phyloP scores from a whole-genome alignment of 2,888 invertebrate species.

The Brenthis daphne region DNA sequence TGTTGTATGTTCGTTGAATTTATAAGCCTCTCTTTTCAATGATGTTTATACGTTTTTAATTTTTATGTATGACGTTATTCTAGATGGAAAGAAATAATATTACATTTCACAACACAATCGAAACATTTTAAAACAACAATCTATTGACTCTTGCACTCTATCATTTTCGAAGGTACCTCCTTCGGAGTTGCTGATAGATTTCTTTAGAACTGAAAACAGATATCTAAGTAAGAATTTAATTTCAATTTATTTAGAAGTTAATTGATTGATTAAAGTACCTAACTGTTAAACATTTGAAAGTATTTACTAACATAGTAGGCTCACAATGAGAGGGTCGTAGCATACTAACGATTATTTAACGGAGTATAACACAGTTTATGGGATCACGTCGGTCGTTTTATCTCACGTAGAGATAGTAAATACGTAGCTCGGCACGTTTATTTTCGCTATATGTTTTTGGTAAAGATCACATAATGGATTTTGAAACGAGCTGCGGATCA shows the following conservation, averaged over 20 bases:
- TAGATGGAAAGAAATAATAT: too few species aligned
- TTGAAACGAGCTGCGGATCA: not conserved
- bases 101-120: too few species aligned
- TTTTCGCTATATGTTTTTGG: not conserved
- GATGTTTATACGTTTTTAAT: not conserved
- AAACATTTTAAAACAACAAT: too few species aligned
- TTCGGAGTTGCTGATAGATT: too few species aligned
- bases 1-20: constrained; percentile 8
- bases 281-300: too few species aligned
- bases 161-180: too few species aligned
- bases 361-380: not conserved
- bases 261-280: too few species aligned
- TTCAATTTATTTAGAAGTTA: too few species aligned
- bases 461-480: not conserved
- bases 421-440: not conserved
- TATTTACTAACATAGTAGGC: not conserved
- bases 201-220: too few species aligned
- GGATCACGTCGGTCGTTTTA: constrained; percentile 8
- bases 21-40: not conserved
- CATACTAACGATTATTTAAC: constrained; percentile 12
- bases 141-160: too few species aligned
- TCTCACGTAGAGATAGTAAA: constrained; percentile 5
- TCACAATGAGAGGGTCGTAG: not conserved
- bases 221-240: too few species aligned
- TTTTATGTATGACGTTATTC: too few species aligned